phyloP scores from a whole-genome alignment of 2,888 invertebrate species.

The Lordiphosa andalusiaca region DNA sequence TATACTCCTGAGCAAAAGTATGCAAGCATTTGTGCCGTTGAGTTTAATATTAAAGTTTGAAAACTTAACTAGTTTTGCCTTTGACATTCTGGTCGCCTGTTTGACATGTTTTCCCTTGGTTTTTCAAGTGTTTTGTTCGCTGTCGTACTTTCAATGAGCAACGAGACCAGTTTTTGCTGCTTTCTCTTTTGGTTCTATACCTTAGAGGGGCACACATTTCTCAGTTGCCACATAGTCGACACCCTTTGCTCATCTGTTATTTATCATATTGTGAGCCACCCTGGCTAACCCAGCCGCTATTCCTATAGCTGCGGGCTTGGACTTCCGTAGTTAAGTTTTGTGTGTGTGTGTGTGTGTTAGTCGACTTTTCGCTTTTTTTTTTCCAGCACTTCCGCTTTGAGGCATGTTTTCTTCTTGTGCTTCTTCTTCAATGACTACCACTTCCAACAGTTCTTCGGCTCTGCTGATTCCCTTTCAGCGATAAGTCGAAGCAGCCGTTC shows the following conservation, averaged over 20 bases:
- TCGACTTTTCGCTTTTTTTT: slow-evolving; percentile 19
- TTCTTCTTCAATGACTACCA: slow-evolving; percentile 1
- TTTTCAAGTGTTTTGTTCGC: slow-evolving; percentile 37
- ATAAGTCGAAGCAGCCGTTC: slow-evolving; percentile 47
- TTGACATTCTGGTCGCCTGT: slow-evolving; percentile 36
- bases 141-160: slow-evolving; percentile 60
- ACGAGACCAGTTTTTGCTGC: slow-evolving; percentile 32
- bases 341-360: slow-evolving; percentile 21
- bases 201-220: slow-evolving; percentile 13
- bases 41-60: no score
- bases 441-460: slow-evolving; percentile 18
- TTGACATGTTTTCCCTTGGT: slow-evolving; percentile 5
- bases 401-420: slow-evolving; percentile 36
- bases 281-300: slow-evolving; percentile 12
- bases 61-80: no score
- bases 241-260: slow-evolving; percentile 69
- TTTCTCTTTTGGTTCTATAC: not conserved
- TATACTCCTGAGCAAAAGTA: no score
- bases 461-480: slow-evolving; percentile 49
- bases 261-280: slow-evolving; percentile 53
- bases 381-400: slow-evolving; percentile 46
- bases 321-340: slow-evolving; percentile 35
- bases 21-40: no score
- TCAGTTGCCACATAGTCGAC: slow-evolving; percentile 39
- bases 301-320: slow-evolving; percentile 26